Conservation (phyloP, 2,888 invertebrate genomes). For the Clanis bilineata region DNA sequence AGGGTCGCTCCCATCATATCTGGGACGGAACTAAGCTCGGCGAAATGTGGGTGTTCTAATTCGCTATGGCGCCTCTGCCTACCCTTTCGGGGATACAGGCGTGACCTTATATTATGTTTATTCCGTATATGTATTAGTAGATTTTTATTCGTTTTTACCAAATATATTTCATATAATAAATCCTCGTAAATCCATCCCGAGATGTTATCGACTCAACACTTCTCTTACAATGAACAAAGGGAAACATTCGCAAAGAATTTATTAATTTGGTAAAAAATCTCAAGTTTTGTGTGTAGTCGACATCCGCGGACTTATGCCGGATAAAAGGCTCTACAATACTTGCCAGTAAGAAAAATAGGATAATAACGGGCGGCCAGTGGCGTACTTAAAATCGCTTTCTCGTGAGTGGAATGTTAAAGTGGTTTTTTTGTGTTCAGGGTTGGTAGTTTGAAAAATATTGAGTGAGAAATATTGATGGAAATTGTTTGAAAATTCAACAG, state of each 20-base stretch:
- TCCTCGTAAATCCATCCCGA: not conserved
- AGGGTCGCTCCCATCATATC: too few species aligned
- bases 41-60: too few species aligned
- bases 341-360: conserved; percentile 53
- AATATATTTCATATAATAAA: too few species aligned
- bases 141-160: not conserved
- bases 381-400: conserved; percentile 53
- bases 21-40: too few species aligned
- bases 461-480: not conserved
- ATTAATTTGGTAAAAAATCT: conserved; percentile 14
- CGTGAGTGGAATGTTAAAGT: conserved; percentile 55
- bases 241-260: not conserved
- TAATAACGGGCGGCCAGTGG: conserved; percentile 52
- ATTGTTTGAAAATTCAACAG: too few species aligned
- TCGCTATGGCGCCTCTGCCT: too few species aligned
- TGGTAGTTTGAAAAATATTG: not conserved
- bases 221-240: conserved; percentile 1
- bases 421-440: conserved; percentile 15
- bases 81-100: too few species aligned
- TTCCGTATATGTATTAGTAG: too few species aligned
- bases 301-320: conserved; percentile 29
- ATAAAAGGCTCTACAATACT: conserved; percentile 36
- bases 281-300: conserved; percentile 30
- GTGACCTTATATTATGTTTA: too few species aligned
- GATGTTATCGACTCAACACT: not conserved